Evolutionary conservation across 2,113 vertebrate genomes (phyloP).

Genomic region (Vombatus ursinus): DNA sequence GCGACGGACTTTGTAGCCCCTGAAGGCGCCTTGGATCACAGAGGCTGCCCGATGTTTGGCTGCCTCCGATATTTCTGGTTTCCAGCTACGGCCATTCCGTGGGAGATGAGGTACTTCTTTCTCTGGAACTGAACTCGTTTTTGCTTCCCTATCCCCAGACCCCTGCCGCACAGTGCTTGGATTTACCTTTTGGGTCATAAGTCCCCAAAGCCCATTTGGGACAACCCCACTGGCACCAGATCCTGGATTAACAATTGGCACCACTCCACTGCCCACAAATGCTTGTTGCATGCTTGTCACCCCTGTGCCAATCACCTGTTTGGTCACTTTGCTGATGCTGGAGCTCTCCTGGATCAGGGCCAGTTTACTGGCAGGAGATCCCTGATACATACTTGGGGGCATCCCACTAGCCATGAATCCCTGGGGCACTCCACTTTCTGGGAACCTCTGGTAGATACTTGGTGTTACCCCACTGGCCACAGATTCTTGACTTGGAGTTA

Average conservation of each 20-base stretch:
- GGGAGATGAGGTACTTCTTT: background rate
- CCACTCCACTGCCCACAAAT: rapidly evolving
- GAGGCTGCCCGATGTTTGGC: rapidly evolving
- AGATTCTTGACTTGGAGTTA: background rate
- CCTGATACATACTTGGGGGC: background rate
- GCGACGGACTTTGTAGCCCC: conserved; percentile 50
- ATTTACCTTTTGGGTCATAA: background rate
- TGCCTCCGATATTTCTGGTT: background rate
- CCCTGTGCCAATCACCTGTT: background rate
- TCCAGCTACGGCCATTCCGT: rapidly evolving
- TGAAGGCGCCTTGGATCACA: conserved; percentile 34
- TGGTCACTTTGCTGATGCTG: background rate
- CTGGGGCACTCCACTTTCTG: rapidly evolving
- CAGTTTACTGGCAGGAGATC: background rate
- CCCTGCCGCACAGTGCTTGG: rapidly evolving
- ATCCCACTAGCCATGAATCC: rapidly evolving
- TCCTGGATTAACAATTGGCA: background rate
- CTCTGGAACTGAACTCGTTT: background rate
- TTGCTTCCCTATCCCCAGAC: rapidly evolving
- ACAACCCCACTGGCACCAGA: background rate
- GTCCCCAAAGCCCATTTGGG: background rate
- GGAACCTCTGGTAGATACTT: background rate
- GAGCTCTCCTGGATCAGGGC: background rate
- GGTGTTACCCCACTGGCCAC: background rate
- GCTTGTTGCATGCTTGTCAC: background rate